Evolutionary conservation across 2,797 vertebrate genomes (phyloP).

Genomic region (Perodicticus potto): DNA sequence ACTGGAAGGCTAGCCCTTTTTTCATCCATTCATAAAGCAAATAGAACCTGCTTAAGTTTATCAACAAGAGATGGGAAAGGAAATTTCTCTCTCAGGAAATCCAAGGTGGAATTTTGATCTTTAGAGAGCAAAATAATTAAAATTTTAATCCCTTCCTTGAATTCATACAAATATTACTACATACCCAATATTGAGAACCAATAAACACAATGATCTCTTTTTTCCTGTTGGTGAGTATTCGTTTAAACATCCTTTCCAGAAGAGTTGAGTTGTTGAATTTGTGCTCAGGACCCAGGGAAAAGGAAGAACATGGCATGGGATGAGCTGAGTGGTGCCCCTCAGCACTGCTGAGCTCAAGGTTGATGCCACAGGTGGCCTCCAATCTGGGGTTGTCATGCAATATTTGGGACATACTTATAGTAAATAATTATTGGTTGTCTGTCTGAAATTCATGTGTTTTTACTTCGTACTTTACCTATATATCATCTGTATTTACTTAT

Average conservation of each 20-base stretch:
- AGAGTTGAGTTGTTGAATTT: background rate
- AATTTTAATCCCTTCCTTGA: background rate
- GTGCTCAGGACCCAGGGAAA: background rate
- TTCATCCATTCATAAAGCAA: background rate
- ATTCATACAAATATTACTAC: background rate
- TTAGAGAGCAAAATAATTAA: background rate
- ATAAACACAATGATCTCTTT: background rate
- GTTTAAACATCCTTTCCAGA: background rate
- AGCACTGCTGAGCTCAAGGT: too few species aligned
- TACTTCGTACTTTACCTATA: background rate
- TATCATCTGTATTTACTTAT: background rate
- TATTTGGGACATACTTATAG: background rate
- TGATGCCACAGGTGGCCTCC: background rate
- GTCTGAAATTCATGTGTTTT: background rate
- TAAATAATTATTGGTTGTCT: background rate
- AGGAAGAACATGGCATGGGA: background rate
- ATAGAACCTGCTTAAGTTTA: background rate
- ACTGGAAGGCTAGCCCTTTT: background rate
- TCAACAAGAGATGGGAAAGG: background rate
- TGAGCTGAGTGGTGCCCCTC: background rate
- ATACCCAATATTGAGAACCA: background rate
- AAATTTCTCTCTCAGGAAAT: background rate
- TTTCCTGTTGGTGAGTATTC: background rate
- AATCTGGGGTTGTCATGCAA: background rate
- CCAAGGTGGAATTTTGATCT: background rate